A percentile compares a stretch with the other conserved stretches of the same genome.
phyloP scores from a whole-genome alignment of 2,888 invertebrate genomes.

The Clitarchus hookeri region DNA sequence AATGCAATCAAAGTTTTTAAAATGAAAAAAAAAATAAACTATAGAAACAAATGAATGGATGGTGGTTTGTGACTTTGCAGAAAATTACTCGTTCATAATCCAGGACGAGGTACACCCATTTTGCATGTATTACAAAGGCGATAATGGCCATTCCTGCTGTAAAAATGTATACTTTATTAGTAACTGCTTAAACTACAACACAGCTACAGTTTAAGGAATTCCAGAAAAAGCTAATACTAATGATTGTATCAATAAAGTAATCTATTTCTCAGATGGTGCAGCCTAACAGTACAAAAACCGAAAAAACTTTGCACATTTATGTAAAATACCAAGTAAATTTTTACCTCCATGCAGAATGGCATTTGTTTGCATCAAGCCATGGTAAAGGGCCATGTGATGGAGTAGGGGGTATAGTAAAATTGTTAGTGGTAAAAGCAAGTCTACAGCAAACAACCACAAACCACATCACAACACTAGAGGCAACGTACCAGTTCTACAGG shows the following conservation, averaged over 20 bases:
- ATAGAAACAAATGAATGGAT: background rate
- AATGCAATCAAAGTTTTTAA: background rate
- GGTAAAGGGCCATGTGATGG: conserved; percentile 12
- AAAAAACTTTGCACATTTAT: background rate
- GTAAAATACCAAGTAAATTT: background rate
- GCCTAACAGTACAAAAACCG: background rate
- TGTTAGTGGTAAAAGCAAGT: background rate
- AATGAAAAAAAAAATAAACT: background rate
- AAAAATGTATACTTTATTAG: background rate
- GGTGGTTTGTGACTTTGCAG: background rate
- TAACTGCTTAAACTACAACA: background rate
- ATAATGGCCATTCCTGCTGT: background rate
- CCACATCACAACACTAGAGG: background rate
- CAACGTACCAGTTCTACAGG: background rate
- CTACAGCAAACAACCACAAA: conserved; percentile 2
- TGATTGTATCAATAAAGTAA: background rate
- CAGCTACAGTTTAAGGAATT: background rate
- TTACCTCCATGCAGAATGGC: background rate
- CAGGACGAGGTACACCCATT: background rate
- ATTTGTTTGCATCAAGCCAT: background rate
- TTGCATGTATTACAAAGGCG: background rate
- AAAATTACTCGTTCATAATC: background rate
- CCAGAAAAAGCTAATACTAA: background rate
- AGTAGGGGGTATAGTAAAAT: background rate
- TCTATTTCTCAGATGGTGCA: background rate